Conservation (phyloP, 2,113 vertebrate species). For the Macroglossus sobrinus region DNA sequence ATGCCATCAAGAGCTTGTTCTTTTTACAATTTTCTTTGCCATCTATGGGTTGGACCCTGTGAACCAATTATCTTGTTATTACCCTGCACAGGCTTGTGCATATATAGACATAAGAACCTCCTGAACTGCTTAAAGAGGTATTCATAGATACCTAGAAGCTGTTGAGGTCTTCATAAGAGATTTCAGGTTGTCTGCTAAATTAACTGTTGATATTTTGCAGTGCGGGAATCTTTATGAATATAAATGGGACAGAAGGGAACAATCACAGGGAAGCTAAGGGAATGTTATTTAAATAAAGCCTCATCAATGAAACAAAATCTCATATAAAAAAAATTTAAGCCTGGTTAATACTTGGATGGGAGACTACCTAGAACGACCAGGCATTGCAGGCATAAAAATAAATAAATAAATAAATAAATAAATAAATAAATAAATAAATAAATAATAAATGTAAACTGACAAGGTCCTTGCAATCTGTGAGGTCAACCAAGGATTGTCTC, state of each 20-base stretch:
- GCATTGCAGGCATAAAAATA: no score
- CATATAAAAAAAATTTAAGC: not conserved
- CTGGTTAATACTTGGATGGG: no score
- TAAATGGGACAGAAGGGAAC: not conserved
- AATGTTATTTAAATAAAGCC: not conserved
- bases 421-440: no score
- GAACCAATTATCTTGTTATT: not conserved
- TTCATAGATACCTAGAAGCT: not conserved
- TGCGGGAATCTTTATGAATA: not conserved
- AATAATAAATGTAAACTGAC: no score
- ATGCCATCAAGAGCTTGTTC: not conserved
- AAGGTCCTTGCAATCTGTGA: no score
- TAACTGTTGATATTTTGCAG: not conserved
- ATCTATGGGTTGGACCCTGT: not conserved
- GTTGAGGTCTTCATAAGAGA: not conserved
- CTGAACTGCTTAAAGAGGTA: not conserved
- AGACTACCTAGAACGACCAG: no score
- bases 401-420: no score
- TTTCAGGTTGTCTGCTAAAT: not conserved
- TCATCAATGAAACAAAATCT: not conserved
- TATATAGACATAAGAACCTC: not conserved
- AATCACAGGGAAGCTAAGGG: not conserved
- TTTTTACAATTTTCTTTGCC: not conserved
- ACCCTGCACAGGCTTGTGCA: accelerated
- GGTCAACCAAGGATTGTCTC: no score